phyloP scores from a whole-genome alignment of 2,113 vertebrate species.

The Ptilonorhynchus violaceus region DNA sequence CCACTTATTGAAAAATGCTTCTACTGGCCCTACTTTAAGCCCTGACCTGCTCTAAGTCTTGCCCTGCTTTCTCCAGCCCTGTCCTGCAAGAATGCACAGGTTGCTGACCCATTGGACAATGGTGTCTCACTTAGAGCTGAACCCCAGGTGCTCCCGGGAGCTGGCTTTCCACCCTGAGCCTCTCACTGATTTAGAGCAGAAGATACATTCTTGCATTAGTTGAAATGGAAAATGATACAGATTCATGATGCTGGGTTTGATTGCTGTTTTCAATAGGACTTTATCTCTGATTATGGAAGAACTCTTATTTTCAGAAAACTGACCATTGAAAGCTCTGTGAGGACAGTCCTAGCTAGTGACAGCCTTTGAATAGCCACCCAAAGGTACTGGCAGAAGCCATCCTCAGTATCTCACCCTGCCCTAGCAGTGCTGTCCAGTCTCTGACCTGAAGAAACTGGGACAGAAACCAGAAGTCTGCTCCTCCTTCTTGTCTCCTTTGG shows the following conservation, averaged over 20 bases:
- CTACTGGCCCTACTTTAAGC: neutral
- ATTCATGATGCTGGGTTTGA: neutral
- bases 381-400: neutral
- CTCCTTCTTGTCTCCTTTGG: fast-evolving
- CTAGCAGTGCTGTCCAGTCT: neutral
- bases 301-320: neutral
- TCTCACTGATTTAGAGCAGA: neutral
- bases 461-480: neutral
- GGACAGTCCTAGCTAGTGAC: neutral
- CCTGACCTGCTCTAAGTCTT: neutral
- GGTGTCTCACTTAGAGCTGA: neutral
- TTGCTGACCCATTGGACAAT: neutral
- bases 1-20: neutral
- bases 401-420: fast-evolving
- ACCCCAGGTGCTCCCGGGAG: neutral
- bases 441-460: neutral
- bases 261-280: neutral
- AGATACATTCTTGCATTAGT: neutral
- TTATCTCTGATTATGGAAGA: neutral
- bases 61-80: neutral
- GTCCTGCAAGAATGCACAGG: neutral
- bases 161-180: neutral
- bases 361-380: neutral
- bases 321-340: neutral
- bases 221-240: neutral